Percentiles rank a stretch among this genome's conserved stretches.
phyloP scores from a whole-genome alignment of 2,797 vertebrate genomes.

The Labeo calbasu region DNA sequence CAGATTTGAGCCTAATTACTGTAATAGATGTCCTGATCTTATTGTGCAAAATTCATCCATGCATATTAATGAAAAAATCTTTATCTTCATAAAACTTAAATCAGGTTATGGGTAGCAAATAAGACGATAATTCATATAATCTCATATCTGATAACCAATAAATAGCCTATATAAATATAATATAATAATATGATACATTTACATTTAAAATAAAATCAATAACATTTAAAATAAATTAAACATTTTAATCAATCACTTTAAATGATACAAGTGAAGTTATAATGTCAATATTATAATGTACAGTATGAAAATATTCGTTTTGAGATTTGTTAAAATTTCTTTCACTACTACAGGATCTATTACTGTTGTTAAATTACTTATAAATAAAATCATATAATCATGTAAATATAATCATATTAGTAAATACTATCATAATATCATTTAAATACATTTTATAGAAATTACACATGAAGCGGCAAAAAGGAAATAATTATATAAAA shows the following conservation, averaged over 20 bases:
- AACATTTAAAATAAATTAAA: not conserved
- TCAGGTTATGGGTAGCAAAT: not conserved
- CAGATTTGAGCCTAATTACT: not conserved
- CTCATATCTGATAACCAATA: not conserved
- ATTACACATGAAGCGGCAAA: too few relatives aligned
- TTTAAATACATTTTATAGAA: not conserved
- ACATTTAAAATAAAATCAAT: not conserved
- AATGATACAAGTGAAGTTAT: not conserved
- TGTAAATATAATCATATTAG: not conserved
- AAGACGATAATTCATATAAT: not conserved
- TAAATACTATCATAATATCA: not conserved
- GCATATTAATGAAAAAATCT: not conserved
- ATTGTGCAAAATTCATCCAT: conserved; percentile 15
- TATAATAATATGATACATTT: not conserved
- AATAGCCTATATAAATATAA: not conserved
- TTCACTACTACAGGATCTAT: not conserved
- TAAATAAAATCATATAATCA: not conserved
- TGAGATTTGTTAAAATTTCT: not conserved
- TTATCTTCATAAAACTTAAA: not conserved
- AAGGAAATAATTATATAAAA: too few relatives aligned
- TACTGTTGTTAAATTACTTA: not conserved
- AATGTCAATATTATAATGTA: not conserved
- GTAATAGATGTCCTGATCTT: not conserved
- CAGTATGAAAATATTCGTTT: not conserved
- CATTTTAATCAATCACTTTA: not conserved